These are phyloP conservation scores for Microplitis manilae DNA, from an alignment of 2,888 invertebrate species.

Conservation along the genomic window DNA sequence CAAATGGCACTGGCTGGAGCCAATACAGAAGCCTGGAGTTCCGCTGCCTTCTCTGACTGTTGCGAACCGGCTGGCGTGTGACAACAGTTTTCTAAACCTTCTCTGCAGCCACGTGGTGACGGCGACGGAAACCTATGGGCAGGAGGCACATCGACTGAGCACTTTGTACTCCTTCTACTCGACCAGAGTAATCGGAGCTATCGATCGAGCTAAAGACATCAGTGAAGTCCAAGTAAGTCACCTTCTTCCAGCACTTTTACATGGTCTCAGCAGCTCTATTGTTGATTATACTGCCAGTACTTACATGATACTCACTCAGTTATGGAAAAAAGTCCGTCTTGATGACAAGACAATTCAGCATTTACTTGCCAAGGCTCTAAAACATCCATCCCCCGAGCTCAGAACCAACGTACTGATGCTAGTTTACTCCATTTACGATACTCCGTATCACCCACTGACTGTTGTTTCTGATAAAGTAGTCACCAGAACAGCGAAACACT, in stretches of 20 bases:
- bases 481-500: constrained; percentile 71
- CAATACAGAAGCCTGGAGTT: constrained; percentile 82
- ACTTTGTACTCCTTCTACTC: constrained; percentile 88
- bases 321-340: constrained; percentile 79
- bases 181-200: constrained; percentile 80
- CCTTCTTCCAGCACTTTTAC: constrained; percentile 81
- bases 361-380: constrained; percentile 76
- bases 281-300: constrained; percentile 82
- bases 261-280: constrained; percentile 79
- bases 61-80: constrained; percentile 80
- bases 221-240: constrained; percentile 79
- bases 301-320: constrained; percentile 82
- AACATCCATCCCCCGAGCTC: constrained; percentile 72
- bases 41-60: constrained; percentile 82
- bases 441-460: constrained; percentile 74
- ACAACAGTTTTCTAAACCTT: constrained; percentile 77
- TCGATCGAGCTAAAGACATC: constrained; percentile 75
- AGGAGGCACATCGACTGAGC: constrained; percentile 77
- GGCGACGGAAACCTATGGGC: constrained; percentile 76
- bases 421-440: constrained; percentile 81
- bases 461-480: constrained; percentile 74
- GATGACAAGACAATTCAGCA: constrained; percentile 75
- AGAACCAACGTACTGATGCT: constrained; percentile 78
- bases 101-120: constrained; percentile 76
- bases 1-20: constrained; percentile 84